Evolutionary conservation across 2,797 vertebrate species (phyloP).

Genomic region (Pipistrellus pipistrellus): DNA sequence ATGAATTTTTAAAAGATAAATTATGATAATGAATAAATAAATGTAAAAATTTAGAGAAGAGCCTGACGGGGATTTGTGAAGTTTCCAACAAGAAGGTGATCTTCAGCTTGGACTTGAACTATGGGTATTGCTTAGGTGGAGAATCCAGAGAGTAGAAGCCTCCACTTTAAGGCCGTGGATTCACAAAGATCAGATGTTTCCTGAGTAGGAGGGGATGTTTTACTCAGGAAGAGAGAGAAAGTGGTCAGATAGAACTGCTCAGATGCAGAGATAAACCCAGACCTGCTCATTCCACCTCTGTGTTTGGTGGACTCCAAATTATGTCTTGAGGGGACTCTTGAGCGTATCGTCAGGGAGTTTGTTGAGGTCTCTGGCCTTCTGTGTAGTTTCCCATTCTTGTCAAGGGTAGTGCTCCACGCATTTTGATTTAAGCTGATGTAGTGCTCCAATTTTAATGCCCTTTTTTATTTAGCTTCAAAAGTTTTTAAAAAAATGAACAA

Average conservation of each 20-base stretch:
- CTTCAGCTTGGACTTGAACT: constrained; percentile 28
- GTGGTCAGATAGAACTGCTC: neutral
- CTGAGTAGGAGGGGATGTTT: neutral
- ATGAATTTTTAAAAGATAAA: constrained; percentile 23
- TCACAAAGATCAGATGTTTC: constrained; percentile 9
- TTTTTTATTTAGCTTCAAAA: constrained; percentile 1
- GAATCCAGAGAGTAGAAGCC: neutral
- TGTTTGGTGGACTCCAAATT: neutral
- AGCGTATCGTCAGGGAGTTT: neutral
- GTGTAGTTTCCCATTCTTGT: constrained; percentile 24
- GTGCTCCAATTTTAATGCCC: neutral
- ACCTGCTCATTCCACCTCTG: neutral
- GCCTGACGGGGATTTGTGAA: neutral
- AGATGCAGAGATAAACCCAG: neutral
- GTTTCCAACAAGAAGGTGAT: neutral
- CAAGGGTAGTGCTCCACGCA: neutral
- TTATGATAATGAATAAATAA: constrained; percentile 38
- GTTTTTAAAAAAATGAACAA: constrained; percentile 2
- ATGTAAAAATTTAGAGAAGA: constrained; percentile 35
- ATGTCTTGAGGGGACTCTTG: neutral
- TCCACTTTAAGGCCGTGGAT: neutral
- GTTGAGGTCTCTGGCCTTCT: neutral
- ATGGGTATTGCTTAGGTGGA: neutral
- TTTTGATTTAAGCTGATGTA: neutral
- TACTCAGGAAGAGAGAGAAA: neutral